Evolutionary conservation across 2,797 vertebrate species (phyloP).

Genomic region (Gallirallus australis): DNA sequence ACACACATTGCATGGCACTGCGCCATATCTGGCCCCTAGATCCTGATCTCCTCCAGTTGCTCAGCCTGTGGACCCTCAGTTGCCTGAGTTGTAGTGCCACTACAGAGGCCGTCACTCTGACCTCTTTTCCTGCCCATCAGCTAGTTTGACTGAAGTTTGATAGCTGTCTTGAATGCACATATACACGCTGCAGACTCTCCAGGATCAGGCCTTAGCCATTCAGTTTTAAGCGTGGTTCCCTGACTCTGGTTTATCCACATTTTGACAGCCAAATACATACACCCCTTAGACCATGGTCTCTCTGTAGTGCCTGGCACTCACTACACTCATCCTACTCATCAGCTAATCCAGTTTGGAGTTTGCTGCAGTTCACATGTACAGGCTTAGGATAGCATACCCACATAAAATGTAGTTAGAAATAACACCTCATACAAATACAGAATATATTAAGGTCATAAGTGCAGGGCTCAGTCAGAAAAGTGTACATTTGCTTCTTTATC

Average conservation of each 20-base stretch:
- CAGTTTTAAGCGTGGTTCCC: background rate
- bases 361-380: background rate
- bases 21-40: background rate
- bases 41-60: background rate
- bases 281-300: background rate
- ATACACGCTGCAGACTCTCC: background rate
- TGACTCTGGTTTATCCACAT: background rate
- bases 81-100: background rate
- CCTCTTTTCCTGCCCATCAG: background rate
- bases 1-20: rapidly evolving
- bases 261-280: background rate
- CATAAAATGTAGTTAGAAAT: background rate
- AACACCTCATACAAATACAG: background rate
- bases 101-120: background rate
- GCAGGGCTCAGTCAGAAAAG: background rate
- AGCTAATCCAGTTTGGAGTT: background rate
- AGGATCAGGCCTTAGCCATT: background rate
- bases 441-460: background rate
- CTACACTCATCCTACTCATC: background rate
- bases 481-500: background rate
- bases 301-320: background rate
- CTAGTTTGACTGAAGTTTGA: background rate
- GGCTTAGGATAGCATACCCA: background rate
- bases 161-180: background rate
- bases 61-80: background rate